Evolutionary conservation across 2,797 vertebrate species (phyloP), one percentile per base, ranked within the genome.

Genomic region (Microctenopoma stevenorrisi): DNA sequence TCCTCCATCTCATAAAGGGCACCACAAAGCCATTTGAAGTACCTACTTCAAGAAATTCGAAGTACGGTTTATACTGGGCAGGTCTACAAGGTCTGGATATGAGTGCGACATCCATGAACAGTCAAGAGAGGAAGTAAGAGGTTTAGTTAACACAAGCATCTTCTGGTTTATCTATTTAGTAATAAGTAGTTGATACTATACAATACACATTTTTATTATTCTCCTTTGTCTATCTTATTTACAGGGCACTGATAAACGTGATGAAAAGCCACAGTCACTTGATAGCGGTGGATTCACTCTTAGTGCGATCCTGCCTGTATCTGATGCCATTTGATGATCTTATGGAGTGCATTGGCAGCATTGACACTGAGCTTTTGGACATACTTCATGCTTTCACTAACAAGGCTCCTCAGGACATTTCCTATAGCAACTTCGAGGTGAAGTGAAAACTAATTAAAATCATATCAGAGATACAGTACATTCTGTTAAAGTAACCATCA

Each of bases 241-340:
- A 46, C 51, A 94, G 95, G 7, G 18, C 44, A 0, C 5, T 96
- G 1, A 14, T 96, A 25, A 72, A 89, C 0, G 0, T 86, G 9
- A 89, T 97, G 83, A 82, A 75, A 26, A 46, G 0, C 0, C 56
- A 91, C 56, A 70, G 57, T 14, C 74, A 94, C 76, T 38, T 99
- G 82, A 79, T 95, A 74, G 50, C 86, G 0, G 28, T 94, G 0
- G 96, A 98, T n/a, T 1, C 1, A 4, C 64, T 83, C 16, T 83
- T 94, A 44, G 73, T 93, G 76, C 93, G 92, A 1, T 96, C 96
- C 18, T 97, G 94, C 92, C 87, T 96, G 70, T 95, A 66, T 55
- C 60, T 97, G 76, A 64, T 98, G 63, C 81, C 92, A 16, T 9
- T 95, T 3, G 18, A 59, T 0, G 49, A 70, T 0, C 76, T 96